Evolutionary conservation across 2,797 vertebrate genomes (phyloP).

Genomic region (Typhlichthys subterraneus): DNA sequence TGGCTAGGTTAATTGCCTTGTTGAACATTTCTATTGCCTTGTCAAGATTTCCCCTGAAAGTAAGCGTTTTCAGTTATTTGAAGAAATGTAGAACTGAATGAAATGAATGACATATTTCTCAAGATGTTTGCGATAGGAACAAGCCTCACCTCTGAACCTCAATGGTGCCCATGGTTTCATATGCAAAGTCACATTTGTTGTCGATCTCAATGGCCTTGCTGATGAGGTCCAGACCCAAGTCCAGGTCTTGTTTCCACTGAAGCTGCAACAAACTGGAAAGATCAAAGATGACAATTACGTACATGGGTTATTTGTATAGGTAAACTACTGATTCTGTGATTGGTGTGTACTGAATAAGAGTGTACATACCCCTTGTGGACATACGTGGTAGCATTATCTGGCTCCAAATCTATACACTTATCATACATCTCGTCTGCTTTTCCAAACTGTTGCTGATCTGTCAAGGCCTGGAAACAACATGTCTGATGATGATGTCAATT

Average conservation of each 20-base stretch:
- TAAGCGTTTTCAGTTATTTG: constrained; percentile 20
- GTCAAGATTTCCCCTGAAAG: constrained; percentile 93
- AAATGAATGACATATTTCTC: neutral
- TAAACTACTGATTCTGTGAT: neutral
- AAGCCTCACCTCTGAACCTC: constrained; percentile 94
- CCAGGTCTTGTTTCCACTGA: constrained; percentile 98
- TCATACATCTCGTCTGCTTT: constrained; percentile 99
- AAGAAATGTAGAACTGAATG: neutral
- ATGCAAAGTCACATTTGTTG: constrained; percentile 99
- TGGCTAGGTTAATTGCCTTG: constrained; percentile 98
- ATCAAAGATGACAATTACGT: constrained; percentile 14
- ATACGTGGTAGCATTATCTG: constrained; percentile 97
- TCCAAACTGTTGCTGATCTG: constrained; percentile 98
- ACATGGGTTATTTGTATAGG: neutral
- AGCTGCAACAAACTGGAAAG: constrained; percentile 93
- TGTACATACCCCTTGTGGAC: constrained; percentile 95
- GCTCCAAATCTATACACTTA: constrained; percentile 97
- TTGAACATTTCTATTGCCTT: constrained; percentile 99
- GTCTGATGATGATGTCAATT: neutral
- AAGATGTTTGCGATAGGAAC: neutral
- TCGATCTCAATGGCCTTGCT: constrained; percentile 99
- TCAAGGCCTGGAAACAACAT: constrained; percentile 86
- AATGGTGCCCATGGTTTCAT: constrained; percentile 99
- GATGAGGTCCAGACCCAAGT: constrained; percentile 95
- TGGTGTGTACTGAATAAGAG: neutral